Percentiles rank a stretch among this genome's conserved stretches.
phyloP scores from a whole-genome alignment of 2,797 vertebrate species.

The Geotrypetes seraphini region DNA sequence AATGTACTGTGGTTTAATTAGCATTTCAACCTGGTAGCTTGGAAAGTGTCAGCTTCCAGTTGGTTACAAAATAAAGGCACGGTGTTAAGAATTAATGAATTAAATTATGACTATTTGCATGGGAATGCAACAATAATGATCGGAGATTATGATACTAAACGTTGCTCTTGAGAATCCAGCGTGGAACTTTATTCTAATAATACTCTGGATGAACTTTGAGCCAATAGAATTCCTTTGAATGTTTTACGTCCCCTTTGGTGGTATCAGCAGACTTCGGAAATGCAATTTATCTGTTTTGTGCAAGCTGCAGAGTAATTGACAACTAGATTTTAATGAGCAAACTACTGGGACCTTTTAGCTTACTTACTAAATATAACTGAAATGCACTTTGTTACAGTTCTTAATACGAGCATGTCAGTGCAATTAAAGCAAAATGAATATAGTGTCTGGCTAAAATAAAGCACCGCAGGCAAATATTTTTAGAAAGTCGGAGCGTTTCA shows the following conservation, averaged over 20 bases:
- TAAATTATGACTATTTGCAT: constrained; percentile 67
- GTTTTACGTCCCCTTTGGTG: constrained; percentile 47
- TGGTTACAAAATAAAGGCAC: constrained; percentile 67
- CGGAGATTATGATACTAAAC: constrained; percentile 63
- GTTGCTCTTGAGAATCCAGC: constrained; percentile 60
- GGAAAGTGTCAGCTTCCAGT: constrained; percentile 67
- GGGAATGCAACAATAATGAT: constrained; percentile 65
- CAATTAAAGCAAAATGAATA: constrained; percentile 14
- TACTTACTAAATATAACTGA: constrained; percentile 45
- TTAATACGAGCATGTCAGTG: constrained; percentile 27
- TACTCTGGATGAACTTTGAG: constrained; percentile 61
- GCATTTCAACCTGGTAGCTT: constrained; percentile 56
- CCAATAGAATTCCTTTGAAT: constrained; percentile 48
- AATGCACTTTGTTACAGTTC: constrained; percentile 39
- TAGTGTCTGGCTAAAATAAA: constrained; percentile 1
- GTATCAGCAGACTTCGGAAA: constrained; percentile 43
- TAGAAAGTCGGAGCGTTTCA: constrained; percentile 12
- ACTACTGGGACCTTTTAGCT: constrained; percentile 50
- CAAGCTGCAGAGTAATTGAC: constrained; percentile 60
- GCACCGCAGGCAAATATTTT: constrained; percentile 27
- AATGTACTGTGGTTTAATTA: constrained; percentile 53
- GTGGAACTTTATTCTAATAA: constrained; percentile 60
- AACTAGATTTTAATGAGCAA: constrained; percentile 56
- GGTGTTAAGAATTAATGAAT: constrained; percentile 63
- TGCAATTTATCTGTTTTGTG: constrained; percentile 60